Percentiles rank a stretch among this genome's conserved stretches.
Conservation (phyloP, 2,888 invertebrate species). For the Leptogaster cylindrica region DNA sequence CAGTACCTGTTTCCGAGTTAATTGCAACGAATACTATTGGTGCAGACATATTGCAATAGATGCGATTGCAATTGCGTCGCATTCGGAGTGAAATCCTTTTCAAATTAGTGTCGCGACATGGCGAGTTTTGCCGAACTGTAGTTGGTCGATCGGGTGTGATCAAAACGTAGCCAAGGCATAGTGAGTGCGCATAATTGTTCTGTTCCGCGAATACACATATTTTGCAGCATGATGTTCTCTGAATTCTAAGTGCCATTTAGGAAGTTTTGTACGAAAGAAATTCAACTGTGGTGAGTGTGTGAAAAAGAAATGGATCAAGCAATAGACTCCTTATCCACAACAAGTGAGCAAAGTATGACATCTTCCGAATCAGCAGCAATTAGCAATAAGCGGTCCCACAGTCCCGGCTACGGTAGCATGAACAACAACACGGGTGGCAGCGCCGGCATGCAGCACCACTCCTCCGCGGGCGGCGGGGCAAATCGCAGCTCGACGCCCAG, state of each 20-base stretch:
- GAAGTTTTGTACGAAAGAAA: too few species aligned
- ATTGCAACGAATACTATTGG: not conserved
- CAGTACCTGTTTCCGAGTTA: not conserved
- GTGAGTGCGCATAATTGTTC: too few species aligned
- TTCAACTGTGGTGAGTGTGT: constrained; percentile 1
- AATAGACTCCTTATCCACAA: constrained; percentile 65
- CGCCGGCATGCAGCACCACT: constrained; percentile 47
- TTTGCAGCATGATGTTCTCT: too few species aligned
- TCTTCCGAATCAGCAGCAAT: constrained; percentile 62
- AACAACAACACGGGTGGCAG: constrained; percentile 52
- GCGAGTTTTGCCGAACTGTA: too few species aligned
- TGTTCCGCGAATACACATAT: too few species aligned
- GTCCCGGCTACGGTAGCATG: constrained; percentile 58
- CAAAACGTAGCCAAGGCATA: too few species aligned
- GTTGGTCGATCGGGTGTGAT: too few species aligned
- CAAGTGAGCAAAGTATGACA: constrained; percentile 66
- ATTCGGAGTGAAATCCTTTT: too few species aligned
- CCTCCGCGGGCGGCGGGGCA: constrained; percentile 52
- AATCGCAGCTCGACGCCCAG: constrained; percentile 56
- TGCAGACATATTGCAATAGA: too few species aligned
- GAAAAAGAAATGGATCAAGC: constrained; percentile 64
- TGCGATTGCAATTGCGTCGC: too few species aligned
- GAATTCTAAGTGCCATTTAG: too few species aligned
- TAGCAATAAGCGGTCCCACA: constrained; percentile 52
- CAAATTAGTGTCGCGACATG: too few species aligned